phyloP scores from a whole-genome alignment of 2,113 vertebrate genomes.

The Alexandromys fortis region DNA sequence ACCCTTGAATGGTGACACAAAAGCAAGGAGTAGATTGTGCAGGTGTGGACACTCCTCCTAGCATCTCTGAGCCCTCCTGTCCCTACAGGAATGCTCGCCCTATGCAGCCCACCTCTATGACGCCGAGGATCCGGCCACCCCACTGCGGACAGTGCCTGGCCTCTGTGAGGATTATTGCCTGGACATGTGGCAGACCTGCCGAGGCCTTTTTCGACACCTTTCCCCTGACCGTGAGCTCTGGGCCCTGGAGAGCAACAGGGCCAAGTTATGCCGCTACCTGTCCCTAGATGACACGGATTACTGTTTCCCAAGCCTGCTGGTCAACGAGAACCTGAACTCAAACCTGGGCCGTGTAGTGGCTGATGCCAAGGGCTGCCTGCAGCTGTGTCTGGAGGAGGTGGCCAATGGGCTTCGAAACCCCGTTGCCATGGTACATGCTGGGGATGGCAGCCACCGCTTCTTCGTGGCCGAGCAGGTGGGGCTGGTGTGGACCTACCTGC shows the following conservation, averaged over 20 bases:
- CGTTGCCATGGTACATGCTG: constrained; percentile 94
- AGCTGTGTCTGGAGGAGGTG: constrained; percentile 94
- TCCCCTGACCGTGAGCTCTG: constrained; percentile 85
- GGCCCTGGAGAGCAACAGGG: constrained; percentile 84
- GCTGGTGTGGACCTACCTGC: constrained; percentile 95
- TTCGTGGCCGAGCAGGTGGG: constrained; percentile 97
- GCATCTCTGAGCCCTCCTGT: neutral
- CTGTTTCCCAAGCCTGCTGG: constrained; percentile 93
- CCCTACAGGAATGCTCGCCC: constrained; percentile 94
- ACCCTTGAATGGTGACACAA: too few species aligned
- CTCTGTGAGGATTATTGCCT: constrained; percentile 94
- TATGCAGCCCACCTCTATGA: constrained; percentile 97
- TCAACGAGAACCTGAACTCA: constrained; percentile 87
- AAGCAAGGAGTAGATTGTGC: neutral
- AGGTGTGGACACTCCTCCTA: rapidly evolving
- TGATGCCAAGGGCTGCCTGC: constrained; percentile 91
- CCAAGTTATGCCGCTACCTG: constrained; percentile 88
- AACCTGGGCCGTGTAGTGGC: constrained; percentile 91
- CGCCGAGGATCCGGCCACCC: constrained; percentile 93
- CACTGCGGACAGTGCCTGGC: constrained; percentile 90
- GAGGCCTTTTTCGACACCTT: constrained; percentile 86
- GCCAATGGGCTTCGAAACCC: constrained; percentile 94
- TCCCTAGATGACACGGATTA: constrained; percentile 93
- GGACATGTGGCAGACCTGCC: constrained; percentile 90
- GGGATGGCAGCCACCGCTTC: constrained; percentile 94